These are phyloP conservation scores for Diorhabda sublineata DNA, from an alignment of 1,140 invertebrate genomes.

Conservation along the genomic window DNA sequence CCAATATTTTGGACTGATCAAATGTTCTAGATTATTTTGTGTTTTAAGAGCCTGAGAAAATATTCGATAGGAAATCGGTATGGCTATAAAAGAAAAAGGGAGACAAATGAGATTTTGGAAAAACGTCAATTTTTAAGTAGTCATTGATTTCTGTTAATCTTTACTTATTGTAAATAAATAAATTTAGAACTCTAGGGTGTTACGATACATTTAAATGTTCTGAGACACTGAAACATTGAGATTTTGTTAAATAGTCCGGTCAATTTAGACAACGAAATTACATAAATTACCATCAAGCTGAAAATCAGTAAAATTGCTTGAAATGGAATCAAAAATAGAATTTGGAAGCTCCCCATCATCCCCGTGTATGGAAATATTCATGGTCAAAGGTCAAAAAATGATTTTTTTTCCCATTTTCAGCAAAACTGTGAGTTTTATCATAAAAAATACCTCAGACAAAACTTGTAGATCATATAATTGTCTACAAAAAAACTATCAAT, in stretches of 20 bases:
- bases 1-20: too few species aligned
- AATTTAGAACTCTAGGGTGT: too few species aligned
- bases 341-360: background rate
- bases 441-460: background rate
- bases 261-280: background rate
- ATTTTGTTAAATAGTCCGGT: background rate
- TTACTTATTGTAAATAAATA: too few species aligned
- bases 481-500: background rate
- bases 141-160: too few species aligned
- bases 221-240: too few species aligned
- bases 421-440: background rate
- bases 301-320: background rate
- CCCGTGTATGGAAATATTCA: background rate
- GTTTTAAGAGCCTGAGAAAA: too few species aligned
- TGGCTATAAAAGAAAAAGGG: too few species aligned
- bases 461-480: slow-evolving; percentile 6
- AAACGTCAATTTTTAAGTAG: too few species aligned
- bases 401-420: background rate
- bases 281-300: background rate
- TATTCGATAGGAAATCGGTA: too few species aligned
- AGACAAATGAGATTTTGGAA: too few species aligned
- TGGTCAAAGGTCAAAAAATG: background rate
- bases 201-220: too few species aligned
- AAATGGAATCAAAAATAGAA: background rate
- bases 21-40: too few species aligned